Percentiles rank a stretch among this genome's conserved stretches.
phyloP scores from a whole-genome alignment of 1,140 invertebrate species.

The Trichonephila inaurata region DNA sequence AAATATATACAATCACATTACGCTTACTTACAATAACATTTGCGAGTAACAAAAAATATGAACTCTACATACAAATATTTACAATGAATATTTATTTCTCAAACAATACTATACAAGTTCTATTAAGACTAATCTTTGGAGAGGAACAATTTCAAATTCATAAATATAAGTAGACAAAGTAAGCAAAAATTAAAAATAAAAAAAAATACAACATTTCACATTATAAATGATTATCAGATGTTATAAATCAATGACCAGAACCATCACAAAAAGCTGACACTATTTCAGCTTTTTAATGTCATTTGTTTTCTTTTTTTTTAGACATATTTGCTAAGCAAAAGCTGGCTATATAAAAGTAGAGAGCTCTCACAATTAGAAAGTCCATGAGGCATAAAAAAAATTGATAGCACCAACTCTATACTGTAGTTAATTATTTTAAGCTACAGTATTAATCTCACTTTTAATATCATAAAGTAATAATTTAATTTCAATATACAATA shows the following conservation, averaged over 20 bases:
- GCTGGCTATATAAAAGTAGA: conserved; percentile 42
- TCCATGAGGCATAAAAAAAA: conserved; percentile 19
- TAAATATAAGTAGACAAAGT: conserved; percentile 7
- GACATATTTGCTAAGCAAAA: conserved; percentile 27
- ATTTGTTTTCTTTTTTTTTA: neutral
- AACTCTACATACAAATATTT: conserved; percentile 47
- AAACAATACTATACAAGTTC: conserved; percentile 36
- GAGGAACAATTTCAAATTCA: neutral
- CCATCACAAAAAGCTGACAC: conserved; percentile 24
- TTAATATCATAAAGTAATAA: neutral
- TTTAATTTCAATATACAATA: too few relatives aligned
- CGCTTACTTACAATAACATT: conserved; percentile 43
- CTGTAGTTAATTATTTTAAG: conserved; percentile 7
- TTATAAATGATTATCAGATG: neutral
- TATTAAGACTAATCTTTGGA: neutral
- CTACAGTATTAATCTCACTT: conserved; percentile 58
- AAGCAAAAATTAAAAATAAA: conserved; percentile 6
- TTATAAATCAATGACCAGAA: conserved; percentile 29
- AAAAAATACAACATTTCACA: conserved; percentile 2
- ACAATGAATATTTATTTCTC: conserved; percentile 26
- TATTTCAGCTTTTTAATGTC: neutral
- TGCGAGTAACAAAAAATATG: neutral
- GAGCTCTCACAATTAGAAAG: conserved; percentile 42
- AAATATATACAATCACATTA: conserved; percentile 47
- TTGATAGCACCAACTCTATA: conserved; percentile 56